Conservation (phyloP, 2,888 invertebrate genomes). For the Chloroclysta siterata region DNA sequence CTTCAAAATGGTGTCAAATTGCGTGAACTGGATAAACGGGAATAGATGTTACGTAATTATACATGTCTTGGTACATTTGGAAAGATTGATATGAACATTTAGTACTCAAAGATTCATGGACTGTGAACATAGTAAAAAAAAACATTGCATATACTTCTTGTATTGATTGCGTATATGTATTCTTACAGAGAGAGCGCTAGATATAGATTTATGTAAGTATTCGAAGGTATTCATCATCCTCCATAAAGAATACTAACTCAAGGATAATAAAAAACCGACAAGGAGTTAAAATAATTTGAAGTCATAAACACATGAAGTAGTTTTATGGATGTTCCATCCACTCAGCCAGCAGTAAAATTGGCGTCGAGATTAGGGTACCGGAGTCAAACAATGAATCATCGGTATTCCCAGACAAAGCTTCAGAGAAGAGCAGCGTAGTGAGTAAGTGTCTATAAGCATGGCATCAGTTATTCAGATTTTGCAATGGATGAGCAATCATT, state of each 20-base stretch:
- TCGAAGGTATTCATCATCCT: conserved; percentile 36
- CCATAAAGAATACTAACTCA: conserved; percentile 37
- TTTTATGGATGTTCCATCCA: conserved; percentile 65
- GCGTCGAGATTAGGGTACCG: conserved; percentile 60
- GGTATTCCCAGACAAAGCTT: conserved; percentile 39
- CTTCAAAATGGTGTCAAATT: conserved; percentile 47
- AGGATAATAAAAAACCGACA: conserved; percentile 49
- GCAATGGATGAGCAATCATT: conserved; percentile 24
- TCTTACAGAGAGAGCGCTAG: background rate
- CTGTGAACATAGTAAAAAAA: background rate
- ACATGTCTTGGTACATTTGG: conserved; percentile 18
- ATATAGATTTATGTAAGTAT: conserved; percentile 11
- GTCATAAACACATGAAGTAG: conserved; percentile 59
- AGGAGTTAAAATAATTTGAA: conserved; percentile 54
- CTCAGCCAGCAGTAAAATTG: conserved; percentile 66
- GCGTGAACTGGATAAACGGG: conserved; percentile 42
- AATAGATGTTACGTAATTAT: conserved; percentile 41
- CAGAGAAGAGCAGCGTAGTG: conserved; percentile 18
- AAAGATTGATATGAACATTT: conserved; percentile 21
- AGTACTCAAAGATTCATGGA: background rate
- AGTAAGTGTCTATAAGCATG: conserved; percentile 4
- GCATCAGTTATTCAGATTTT: conserved; percentile 13
- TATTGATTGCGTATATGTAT: background rate
- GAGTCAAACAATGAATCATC: conserved; percentile 56
- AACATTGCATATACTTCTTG: background rate